phyloP scores from a whole-genome alignment of 1,140 invertebrate species.

The Octopus bimaculoides region DNA sequence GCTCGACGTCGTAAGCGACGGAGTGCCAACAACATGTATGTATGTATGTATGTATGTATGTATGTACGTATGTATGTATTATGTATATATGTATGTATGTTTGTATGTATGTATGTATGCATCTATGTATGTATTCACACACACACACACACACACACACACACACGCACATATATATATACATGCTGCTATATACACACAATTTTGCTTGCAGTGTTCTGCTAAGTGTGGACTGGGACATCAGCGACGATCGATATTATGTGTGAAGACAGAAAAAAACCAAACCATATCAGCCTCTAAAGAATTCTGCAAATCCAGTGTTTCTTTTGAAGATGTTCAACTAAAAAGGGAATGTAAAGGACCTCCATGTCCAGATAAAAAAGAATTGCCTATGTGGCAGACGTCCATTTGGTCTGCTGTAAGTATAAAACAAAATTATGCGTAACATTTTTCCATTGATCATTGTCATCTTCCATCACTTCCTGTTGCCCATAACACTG shows the following conservation, averaged over 20 bases:
- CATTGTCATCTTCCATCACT: too few species aligned
- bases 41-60: neutral
- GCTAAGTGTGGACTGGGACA: slow-evolving; percentile 28
- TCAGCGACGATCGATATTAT: slow-evolving; percentile 19
- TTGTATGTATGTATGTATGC: slow-evolving; percentile 10
- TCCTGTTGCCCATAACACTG: too few species aligned
- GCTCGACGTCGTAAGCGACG: too few species aligned
- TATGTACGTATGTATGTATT: neutral
- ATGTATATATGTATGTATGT: slow-evolving; percentile 30
- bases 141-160: too few species aligned
- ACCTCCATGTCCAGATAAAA: slow-evolving; percentile 18
- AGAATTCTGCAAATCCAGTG: slow-evolving; percentile 22
- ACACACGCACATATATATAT: too few species aligned
- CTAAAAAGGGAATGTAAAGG: slow-evolving; percentile 23
- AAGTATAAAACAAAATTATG: neutral
- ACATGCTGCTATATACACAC: too few species aligned
- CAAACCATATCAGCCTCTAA: slow-evolving; percentile 14
- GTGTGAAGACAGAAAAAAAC: slow-evolving; percentile 21
- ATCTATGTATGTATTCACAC: neutral
- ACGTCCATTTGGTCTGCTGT: slow-evolving; percentile 36
- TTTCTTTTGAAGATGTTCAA: slow-evolving; percentile 7
- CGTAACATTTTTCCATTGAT: neutral
- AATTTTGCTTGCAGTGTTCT: slow-evolving; percentile 28
- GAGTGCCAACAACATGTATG: too few species aligned
- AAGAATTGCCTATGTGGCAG: slow-evolving; percentile 29